These are phyloP conservation scores for Drosophila robusta DNA, from an alignment of 2,888 invertebrate genomes.

Conservation along the genomic window DNA sequence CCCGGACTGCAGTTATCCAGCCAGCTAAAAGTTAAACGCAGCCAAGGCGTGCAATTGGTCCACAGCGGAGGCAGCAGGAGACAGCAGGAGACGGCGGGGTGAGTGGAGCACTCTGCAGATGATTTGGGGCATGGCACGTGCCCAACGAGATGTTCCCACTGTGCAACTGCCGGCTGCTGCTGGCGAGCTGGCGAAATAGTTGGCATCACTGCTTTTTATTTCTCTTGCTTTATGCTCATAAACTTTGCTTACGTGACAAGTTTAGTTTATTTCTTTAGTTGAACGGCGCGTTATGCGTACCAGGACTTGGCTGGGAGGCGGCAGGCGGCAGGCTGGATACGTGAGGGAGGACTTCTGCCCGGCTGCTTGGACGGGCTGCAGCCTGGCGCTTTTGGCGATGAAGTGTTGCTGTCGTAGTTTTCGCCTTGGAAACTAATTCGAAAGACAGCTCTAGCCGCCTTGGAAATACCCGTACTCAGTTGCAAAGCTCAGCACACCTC, in stretches of 20 bases:
- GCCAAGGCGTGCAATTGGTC: conserved; percentile 55
- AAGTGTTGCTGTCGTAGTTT: conserved; percentile 38
- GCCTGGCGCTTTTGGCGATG: conserved; percentile 30
- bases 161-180: conserved; percentile 50
- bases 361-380: conserved; percentile 23
- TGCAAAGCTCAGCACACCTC: too few species aligned
- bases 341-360: conserved; percentile 23
- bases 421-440: conserved; percentile 3
- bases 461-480: neutral
- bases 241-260: conserved; percentile 82
- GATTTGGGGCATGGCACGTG: conserved; percentile 77
- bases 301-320: conserved; percentile 25
- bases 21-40: conserved; percentile 65
- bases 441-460: neutral
- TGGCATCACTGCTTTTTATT: conserved; percentile 42
- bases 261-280: conserved; percentile 78
- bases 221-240: conserved; percentile 68
- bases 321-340: conserved; percentile 3
- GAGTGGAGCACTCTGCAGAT: conserved; percentile 52
- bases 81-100: conserved; percentile 2
- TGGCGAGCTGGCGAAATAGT: conserved; percentile 44
- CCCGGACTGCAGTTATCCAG: conserved; percentile 37
- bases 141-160: conserved; percentile 68
- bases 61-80: conserved; percentile 14
- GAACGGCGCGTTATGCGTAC: conserved; percentile 52